Base-by-base conservation (phyloP, 2,797 vertebrate species). In the Pangasius mekongensis region DNA sequence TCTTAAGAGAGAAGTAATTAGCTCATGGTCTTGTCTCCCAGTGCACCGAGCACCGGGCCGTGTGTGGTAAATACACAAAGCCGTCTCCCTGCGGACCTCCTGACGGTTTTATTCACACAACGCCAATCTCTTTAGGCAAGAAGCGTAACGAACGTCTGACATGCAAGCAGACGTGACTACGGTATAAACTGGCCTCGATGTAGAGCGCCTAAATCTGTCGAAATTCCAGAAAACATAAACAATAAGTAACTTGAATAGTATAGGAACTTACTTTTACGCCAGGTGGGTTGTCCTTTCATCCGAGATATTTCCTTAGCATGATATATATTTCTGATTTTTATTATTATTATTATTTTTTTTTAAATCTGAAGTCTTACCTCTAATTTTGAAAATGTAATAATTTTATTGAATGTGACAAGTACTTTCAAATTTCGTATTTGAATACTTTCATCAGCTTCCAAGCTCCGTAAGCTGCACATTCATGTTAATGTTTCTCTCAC, bases 1-100 rank as follows among this genome's bases (percentile, higher is more conserved):
- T 93, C 90, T 91, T 81, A 54, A 89, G 76, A 89, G 87, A 87
- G 90, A 93, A 84, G 88, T 90, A 92, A 92, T 93, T 92, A 93
- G 88, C 5, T 49, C 16, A 47, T 33, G n/a, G 86, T 87, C 87
- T 54, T 87, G 93, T 87, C 87, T 87, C 89, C 91, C 89, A 89
- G 91, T 93, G 92, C 81, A 91, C 91, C 88, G 90, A 82, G 87
- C 83, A 90, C 90, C 86, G 84, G 80, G 85, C 69, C 67, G 0
- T 54, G 86, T 24, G 52, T 73, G 30, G 69, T 62, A 87, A 91
- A 90, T 84, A 89, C 74, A 67, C 86, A 80, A 33, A 84, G 83
- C 78, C 89, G 86, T 20, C 88, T 86, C 89, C 27, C 58, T 58
- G 36, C 11, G 87, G 91, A 90, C 87, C 81, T 20, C 87, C 89